Evolutionary conservation across 2,888 invertebrate species (phyloP), one percentile per base, ranked within the genome.

Genomic region (Cantharis flavilabris): DNA sequence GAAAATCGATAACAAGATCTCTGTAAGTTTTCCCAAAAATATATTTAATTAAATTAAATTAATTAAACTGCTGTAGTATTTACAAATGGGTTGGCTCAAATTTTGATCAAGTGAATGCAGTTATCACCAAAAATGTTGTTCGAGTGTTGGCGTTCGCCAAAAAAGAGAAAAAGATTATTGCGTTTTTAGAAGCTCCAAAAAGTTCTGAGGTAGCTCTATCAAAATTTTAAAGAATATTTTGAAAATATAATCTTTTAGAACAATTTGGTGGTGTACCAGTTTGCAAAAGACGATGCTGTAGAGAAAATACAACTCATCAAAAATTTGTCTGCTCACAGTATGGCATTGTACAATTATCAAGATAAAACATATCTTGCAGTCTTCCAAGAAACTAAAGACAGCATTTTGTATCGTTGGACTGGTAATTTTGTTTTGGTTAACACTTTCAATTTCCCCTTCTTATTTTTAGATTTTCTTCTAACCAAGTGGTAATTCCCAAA

Each of bases 51-150:
- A 0, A 16, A 28, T 72, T 13, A 72, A 72, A 67, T 69, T 62
- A 28, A 69, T 72, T 63, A 28, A 72, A 20, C 20, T 28, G 64
- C 83, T 86, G 81, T 79, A 86, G 86, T 16, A 75, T 86, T 75
- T 86, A 85, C 77, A 84, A 85, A 80, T 86, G 86, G 84, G 70
- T 83, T 10, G 83, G 81, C 65, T 80, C 84, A 30, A 80, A 86
- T 82, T 86, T 86, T 80, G 86, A 87, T 83, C 82, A 84, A 82
- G 82, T 82, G 69, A 81, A 82, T 65, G 75, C 77, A 20, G 70
- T 83, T 62, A 72, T 79, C 16, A 81, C 82, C 9, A 81, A 78
- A 49, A 79, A 80, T 20, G 80, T 69, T 11, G 49, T 62, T 20
- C 63, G 30, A 13, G 49, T 86, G 70, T 72, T 76, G 28, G 83